Evolutionary conservation across 2,888 invertebrate genomes (phyloP), one percentile per base, ranked within the genome.

Genomic region (Hetaerina titia): DNA sequence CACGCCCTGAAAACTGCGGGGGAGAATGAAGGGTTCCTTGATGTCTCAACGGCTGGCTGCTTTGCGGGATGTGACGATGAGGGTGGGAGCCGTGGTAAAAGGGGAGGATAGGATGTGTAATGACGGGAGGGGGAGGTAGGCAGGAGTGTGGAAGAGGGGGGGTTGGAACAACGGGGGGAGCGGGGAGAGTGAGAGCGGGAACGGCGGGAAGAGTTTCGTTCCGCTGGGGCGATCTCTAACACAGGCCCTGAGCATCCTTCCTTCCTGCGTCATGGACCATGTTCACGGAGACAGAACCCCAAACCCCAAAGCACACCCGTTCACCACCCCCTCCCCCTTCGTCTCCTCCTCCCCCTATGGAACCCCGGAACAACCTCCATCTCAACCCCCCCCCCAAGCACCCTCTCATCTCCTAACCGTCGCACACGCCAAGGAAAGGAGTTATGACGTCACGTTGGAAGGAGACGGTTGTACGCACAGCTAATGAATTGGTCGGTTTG

Each of bases 281-380:
- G 90, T 90, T 90, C 90, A 90, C 63, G 64, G 90, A 45, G 90
- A 90, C 64, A 90, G 90, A 90, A 90, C 89, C 57, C 89, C 57
- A 17, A 57, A 74, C 7, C 74, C 74, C 31, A 9, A 19, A 81
- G 31, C 25, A 31, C 81, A 81, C 25, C n/a, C 31, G 56, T 31
- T n/a, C 19, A 19, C n/a, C 81, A 4, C 2, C 31, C 81, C 31
- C 31, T n/a, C n/a, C n/a, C n/a, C 13, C 15, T 17, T 6, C 25
- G 6, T 9, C 89, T 56, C 57, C 58, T 22, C 57, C 57, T 56
- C n/a, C 45, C 13, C 31, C 74, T 25, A 9, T n/a, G 81, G 9
- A 81, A 15, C 31, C 81, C 31, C 81, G 69, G 69, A 69, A 81
- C 81, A 9, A 4, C 25, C 45, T 64, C 64, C 64, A 45, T 64